Evolutionary conservation across 2,888 invertebrate species (phyloP).

Genomic region (Aleiodes testaceus): DNA sequence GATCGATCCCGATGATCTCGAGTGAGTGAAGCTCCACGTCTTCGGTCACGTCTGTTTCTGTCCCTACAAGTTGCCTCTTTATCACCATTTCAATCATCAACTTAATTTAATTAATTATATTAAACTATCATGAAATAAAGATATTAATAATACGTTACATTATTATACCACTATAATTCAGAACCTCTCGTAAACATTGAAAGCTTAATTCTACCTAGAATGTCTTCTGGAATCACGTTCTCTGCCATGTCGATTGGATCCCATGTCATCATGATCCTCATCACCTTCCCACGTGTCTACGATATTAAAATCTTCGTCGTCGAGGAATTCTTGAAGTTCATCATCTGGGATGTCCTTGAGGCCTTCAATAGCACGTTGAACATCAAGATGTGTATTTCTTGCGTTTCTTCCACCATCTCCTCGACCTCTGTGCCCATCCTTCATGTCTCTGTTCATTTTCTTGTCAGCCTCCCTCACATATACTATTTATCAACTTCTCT

Average conservation of each 20-base stretch:
- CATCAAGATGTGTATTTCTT: constrained; percentile 58
- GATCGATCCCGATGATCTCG: constrained; percentile 55
- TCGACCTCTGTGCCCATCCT: constrained; percentile 20
- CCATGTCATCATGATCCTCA: constrained; percentile 52
- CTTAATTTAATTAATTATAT: constrained; percentile 1
- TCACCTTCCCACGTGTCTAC: constrained; percentile 70
- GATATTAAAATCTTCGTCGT: constrained; percentile 68
- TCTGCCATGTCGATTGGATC: constrained; percentile 27
- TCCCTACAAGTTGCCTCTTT: constrained; percentile 38
- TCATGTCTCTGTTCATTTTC: constrained; percentile 33
- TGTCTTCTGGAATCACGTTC: constrained; percentile 40
- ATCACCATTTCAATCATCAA: constrained; percentile 16
- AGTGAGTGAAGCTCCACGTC: constrained; percentile 49
- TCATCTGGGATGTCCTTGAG: constrained; percentile 66
- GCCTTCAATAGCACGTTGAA: constrained; percentile 64
- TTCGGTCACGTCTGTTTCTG: constrained; percentile 33
- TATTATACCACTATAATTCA: constrained; percentile 41
- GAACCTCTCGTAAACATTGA: not conserved
- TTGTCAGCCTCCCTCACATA: too few relatives aligned
- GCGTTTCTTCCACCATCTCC: not conserved
- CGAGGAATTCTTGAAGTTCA: constrained; percentile 65
- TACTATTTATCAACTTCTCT: not conserved
- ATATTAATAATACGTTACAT: constrained; percentile 35
- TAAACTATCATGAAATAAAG: not conserved
- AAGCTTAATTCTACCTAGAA: constrained; percentile 47